These are phyloP conservation scores for Bugula neritina DNA, from an alignment of 2,888 invertebrate species.

Conservation along the genomic window DNA sequence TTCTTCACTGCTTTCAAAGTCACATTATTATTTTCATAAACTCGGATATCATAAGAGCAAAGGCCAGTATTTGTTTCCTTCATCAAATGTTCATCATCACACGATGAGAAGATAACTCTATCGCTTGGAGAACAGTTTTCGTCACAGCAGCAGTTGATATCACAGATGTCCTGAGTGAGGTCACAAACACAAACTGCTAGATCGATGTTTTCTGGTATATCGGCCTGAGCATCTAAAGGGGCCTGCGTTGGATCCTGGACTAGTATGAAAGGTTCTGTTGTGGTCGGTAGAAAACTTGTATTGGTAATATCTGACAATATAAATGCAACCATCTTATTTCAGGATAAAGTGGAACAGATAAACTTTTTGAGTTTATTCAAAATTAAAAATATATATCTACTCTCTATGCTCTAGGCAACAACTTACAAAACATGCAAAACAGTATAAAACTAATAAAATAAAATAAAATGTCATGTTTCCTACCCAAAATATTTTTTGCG, in stretches of 20 bases:
- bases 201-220: conserved; percentile 33
- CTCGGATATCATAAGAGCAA: not conserved
- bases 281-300: too few species aligned
- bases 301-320: too few species aligned
- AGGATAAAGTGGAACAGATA: too few species aligned
- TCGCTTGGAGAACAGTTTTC: conserved; percentile 64
- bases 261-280: not conserved
- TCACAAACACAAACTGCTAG: conserved; percentile 51
- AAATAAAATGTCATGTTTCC: too few species aligned
- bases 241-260: not conserved
- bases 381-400: too few species aligned
- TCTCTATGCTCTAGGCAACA: too few species aligned
- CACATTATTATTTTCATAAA: not conserved
- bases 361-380: too few species aligned
- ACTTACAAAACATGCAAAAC: too few species aligned
- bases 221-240: not conserved
- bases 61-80: not conserved
- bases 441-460: too few species aligned
- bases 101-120: conserved; percentile 61
- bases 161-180: conserved; percentile 60
- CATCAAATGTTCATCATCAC: conserved; percentile 41
- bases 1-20: conserved; percentile 1
- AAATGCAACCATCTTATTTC: too few species aligned
- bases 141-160: conserved; percentile 81
- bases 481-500: too few species aligned